phyloP scores from a whole-genome alignment of 2,113 vertebrate species.

The Cryptomyrus ogoouensis region DNA sequence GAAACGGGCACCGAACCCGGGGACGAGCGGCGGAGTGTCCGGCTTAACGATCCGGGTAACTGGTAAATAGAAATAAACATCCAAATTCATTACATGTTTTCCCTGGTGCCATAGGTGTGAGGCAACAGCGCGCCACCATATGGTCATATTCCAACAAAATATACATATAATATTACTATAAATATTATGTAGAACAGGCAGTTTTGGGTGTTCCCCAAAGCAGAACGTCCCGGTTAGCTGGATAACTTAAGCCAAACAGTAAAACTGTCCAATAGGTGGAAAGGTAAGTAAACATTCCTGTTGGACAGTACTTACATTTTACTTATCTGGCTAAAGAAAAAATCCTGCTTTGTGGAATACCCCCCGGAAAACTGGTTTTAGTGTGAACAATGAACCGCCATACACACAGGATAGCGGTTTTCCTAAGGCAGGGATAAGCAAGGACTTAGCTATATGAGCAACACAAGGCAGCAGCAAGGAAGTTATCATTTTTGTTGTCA shows the following conservation, averaged over 20 bases:
- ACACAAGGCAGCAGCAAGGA: not conserved
- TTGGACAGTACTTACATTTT: not conserved
- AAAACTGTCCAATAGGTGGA: not conserved
- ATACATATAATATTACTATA: not conserved
- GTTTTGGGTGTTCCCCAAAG: not conserved
- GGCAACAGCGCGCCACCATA: not conserved
- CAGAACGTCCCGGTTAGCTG: not conserved
- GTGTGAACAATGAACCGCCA: not conserved
- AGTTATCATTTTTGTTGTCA: not conserved
- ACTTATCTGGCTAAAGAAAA: not conserved
- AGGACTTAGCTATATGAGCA: not conserved
- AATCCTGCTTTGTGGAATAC: not conserved
- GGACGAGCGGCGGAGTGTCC: not conserved
- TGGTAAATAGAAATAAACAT: not conserved
- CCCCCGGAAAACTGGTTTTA: not conserved
- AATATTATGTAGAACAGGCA: not conserved
- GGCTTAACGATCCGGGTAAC: not conserved
- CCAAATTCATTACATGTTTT: not conserved
- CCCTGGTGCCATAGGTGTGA: not conserved
- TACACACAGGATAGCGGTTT: not conserved
- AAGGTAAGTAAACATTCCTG: not conserved
- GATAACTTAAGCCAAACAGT: not conserved
- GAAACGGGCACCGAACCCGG: not conserved
- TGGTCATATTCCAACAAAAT: not conserved
- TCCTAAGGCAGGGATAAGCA: not conserved